Conservation (phyloP, 1,140 invertebrate species). For the Riptortus pedestris region DNA sequence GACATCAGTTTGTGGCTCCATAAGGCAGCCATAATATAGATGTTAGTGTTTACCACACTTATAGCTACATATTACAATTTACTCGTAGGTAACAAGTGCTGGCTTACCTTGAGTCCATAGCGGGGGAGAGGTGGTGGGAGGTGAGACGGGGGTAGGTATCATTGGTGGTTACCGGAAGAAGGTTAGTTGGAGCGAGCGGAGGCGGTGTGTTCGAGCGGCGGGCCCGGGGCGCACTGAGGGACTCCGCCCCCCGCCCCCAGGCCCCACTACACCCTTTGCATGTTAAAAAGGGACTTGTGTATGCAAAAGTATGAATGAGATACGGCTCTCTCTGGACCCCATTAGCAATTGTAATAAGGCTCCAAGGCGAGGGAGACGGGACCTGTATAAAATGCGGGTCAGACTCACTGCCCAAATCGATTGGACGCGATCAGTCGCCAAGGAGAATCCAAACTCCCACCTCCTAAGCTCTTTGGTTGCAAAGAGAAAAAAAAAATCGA, state of each 20-base stretch:
- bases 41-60: too few species aligned
- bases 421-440: conserved; percentile 16
- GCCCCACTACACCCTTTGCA: conserved; percentile 32
- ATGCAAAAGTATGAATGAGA: conserved; percentile 35
- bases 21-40: too few species aligned
- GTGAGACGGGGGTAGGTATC: too few species aligned
- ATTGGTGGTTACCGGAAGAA: too few species aligned
- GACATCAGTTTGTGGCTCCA: too few species aligned
- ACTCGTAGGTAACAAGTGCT: too few species aligned
- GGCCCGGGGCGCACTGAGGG: conserved; percentile 2
- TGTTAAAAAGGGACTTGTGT: conserved; percentile 35
- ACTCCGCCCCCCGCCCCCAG: conserved; percentile 16
- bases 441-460: background rate
- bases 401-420: conserved; percentile 24
- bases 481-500: too few species aligned
- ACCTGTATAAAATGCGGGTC: conserved; percentile 31
- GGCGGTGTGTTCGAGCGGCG: background rate
- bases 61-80: too few species aligned
- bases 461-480: too few species aligned
- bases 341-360: conserved; percentile 35
- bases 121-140: too few species aligned
- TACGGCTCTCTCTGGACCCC: conserved; percentile 25
- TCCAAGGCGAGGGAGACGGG: too few species aligned
- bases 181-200: background rate
- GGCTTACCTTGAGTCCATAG: too few species aligned